These are phyloP conservation scores for Schizotus pectinicornis DNA, from an alignment of 2,888 invertebrate genomes.

Conservation along the genomic window DNA sequence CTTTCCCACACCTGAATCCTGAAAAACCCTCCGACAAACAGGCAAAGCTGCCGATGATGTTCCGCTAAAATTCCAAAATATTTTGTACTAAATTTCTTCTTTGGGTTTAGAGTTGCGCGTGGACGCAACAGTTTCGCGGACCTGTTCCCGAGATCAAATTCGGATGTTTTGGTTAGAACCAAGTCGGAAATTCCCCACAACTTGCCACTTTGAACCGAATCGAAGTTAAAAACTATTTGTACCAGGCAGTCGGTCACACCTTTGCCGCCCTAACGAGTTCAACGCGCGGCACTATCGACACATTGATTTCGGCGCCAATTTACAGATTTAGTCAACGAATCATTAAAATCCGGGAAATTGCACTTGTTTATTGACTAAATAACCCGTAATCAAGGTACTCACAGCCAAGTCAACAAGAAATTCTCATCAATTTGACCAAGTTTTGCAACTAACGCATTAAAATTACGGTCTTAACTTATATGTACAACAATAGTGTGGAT, in stretches of 20 bases:
- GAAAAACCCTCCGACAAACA: slow-evolving; percentile 21
- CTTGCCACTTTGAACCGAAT: slow-evolving; percentile 19
- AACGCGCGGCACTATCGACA: slow-evolving; percentile 21
- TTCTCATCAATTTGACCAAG: slow-evolving; percentile 13
- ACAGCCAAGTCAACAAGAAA: slow-evolving; percentile 20
- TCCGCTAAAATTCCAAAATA: slow-evolving; percentile 26
- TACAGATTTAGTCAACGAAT: slow-evolving; percentile 28
- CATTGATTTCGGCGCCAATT: slow-evolving; percentile 6
- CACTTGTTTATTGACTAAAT: slow-evolving; percentile 32
- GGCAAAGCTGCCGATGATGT: slow-evolving; percentile 24
- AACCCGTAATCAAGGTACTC: slow-evolving; percentile 22
- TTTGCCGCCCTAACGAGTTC: no score
- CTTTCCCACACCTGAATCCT: slow-evolving; percentile 26
- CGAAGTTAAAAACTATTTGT: neutral
- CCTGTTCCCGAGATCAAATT: no score
- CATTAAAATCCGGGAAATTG: slow-evolving; percentile 12
- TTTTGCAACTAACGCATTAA: slow-evolving; percentile 8
- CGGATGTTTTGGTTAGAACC: neutral
- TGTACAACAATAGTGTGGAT: slow-evolving; percentile 5
- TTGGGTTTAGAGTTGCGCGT: slow-evolving; percentile 20
- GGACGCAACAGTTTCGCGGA: no score
- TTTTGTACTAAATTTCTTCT: slow-evolving; percentile 31
- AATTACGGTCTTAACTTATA: slow-evolving; percentile 5
- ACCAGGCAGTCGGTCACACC: slow-evolving; percentile 1
- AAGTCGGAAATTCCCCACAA: slow-evolving; percentile 21